Evolutionary conservation across 2,797 vertebrate genomes (phyloP), one percentile per base, ranked within the genome.

Genomic region (Pygocentrus nattereri): DNA sequence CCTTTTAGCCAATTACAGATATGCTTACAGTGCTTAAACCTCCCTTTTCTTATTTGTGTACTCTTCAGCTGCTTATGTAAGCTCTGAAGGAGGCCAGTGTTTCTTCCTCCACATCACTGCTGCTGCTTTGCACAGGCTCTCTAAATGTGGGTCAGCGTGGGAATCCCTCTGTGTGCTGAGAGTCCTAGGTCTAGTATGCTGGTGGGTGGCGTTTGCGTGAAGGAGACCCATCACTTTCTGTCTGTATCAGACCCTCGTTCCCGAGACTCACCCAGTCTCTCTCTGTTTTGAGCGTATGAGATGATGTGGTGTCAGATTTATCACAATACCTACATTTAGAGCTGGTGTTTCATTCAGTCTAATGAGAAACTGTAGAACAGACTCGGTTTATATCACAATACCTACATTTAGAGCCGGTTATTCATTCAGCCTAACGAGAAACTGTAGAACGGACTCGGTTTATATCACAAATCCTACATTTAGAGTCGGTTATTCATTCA

Each of bases 111-210:
- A 34, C 30, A 38, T 65, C 38, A 34, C 62, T 65, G 62, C 27
- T 38, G 62, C 62, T 34, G 62, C 31, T 8, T 15, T 30, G 59
- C 59, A 15, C 59, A 62, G 27, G 25, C 25, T 15, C 31, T 38
- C 31, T 18, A 3, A 65, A 65, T 65, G 30, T 65, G 62, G 62
- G 62, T 65, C 62, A 65, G 62, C 31, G 62, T 65, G 62, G 62
- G 62, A 38, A 65, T 65, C 62, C 62, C 62, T 64, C 13, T 64
- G 23, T 15, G 25, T 30, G 23, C 23, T 62, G 15, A 16, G 2
- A 62, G 61, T 18, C 62, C 25, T 31, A 27, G 30, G 30, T 10
- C 31, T 27, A 31, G 62, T 38, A 62, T 18, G 31, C 62, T 5
- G 16, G 31, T 13, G 23, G 10, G 56, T 59, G n/a, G 12, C 4